These are phyloP conservation scores for Brachypodius melanocephalos DNA, from an alignment of 2,113 vertebrate species.

Conservation along the genomic window DNA sequence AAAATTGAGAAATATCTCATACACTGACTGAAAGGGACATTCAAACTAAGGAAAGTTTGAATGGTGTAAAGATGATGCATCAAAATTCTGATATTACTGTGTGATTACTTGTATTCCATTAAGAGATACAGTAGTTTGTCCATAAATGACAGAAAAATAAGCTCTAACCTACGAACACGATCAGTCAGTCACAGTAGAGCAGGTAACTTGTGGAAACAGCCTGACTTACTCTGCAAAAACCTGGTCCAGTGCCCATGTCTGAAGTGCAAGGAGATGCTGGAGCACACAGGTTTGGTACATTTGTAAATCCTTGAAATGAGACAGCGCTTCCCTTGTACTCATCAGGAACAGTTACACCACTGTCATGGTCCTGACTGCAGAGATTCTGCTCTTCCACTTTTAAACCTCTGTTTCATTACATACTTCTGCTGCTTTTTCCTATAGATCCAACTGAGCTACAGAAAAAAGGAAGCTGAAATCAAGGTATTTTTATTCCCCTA, in stretches of 20 bases:
- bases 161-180: background rate
- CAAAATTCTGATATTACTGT: background rate
- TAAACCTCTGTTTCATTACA: background rate
- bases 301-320: background rate
- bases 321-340: background rate
- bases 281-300: background rate
- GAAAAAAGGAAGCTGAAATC: background rate
- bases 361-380: fast-evolving
- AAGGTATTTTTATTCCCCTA: background rate
- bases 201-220: background rate
- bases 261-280: background rate
- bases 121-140: background rate
- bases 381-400: background rate
- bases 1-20: background rate
- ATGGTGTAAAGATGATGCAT: background rate
- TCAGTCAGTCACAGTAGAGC: background rate
- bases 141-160: background rate
- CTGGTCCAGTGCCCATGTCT: background rate
- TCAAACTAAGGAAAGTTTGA: background rate
- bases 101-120: background rate
- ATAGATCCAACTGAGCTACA: background rate
- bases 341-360: background rate
- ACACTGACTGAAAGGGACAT: background rate
- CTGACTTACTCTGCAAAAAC: background rate
- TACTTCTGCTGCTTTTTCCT: background rate